These are phyloP conservation scores for Tridacna crocea DNA, from an alignment of 2,888 invertebrate species.

Conservation along the genomic window DNA sequence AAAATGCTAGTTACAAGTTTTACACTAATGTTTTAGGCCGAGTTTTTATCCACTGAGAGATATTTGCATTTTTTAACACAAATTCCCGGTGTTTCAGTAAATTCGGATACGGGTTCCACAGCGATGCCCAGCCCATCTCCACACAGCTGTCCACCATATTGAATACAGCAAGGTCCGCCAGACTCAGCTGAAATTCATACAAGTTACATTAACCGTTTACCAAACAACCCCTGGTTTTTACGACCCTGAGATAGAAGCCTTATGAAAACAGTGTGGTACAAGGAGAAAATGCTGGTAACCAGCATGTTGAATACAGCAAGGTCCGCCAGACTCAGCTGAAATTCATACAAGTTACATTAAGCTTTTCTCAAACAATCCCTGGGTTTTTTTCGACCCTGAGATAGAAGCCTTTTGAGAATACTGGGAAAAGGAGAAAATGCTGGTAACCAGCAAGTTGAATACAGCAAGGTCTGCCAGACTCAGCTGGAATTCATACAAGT, in stretches of 20 bases:
- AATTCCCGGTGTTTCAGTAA: constrained; percentile 37
- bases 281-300: no score
- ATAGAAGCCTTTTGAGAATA: no score
- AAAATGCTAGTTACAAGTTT: no score
- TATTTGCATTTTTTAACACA: constrained; percentile 24
- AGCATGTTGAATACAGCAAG: constrained; percentile 37
- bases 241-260: no score
- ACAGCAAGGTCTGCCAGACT: constrained; percentile 49
- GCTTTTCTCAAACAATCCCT: no score
- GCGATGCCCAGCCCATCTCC: constrained; percentile 37
- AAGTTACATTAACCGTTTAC: not conserved
- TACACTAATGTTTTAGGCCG: constrained; percentile 43
- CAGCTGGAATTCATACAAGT: constrained; percentile 31
- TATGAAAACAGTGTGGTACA: no score
- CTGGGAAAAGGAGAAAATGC: no score
- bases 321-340: constrained; percentile 50
- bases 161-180: constrained; percentile 55
- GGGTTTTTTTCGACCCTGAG: no score
- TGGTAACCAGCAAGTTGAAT: constrained; percentile 56
- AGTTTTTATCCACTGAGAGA: constrained; percentile 37
- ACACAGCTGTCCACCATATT: constrained; percentile 51
- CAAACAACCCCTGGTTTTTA: no score
- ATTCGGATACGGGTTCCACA: constrained; percentile 37
- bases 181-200: constrained; percentile 34
- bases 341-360: no score